These are phyloP conservation scores for Piaya cayana DNA, from an alignment of 2,113 vertebrate species.

Conservation along the genomic window DNA sequence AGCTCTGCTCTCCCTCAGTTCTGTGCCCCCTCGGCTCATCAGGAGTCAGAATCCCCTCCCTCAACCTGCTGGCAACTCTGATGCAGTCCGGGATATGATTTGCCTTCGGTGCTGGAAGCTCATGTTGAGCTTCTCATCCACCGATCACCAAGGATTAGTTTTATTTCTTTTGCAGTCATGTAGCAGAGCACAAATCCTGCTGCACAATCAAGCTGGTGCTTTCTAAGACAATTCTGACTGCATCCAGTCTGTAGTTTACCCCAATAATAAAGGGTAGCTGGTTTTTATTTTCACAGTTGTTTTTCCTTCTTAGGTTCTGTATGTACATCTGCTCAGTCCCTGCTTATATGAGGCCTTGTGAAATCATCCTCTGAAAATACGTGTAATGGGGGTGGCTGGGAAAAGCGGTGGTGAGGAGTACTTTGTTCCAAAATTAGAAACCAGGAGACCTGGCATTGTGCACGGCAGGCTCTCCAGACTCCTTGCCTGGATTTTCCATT, in stretches of 20 bases:
- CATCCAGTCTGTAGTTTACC: neutral
- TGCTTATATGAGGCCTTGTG: neutral
- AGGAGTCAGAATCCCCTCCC: too few species aligned
- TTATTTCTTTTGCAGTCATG: neutral
- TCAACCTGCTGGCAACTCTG: too few species aligned
- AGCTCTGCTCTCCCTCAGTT: too few species aligned
- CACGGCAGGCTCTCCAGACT: neutral
- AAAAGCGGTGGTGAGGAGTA: neutral
- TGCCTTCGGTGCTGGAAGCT: too few species aligned
- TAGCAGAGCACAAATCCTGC: neutral
- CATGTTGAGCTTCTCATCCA: too few species aligned
- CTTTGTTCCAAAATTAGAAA: conserved; percentile 56
- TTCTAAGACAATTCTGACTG: neutral
- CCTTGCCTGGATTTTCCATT: conserved; percentile 58
- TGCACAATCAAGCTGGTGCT: neutral
- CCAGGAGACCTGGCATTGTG: conserved; percentile 14
- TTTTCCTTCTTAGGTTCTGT: neutral
- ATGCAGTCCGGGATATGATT: too few species aligned
- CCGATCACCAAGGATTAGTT: neutral
- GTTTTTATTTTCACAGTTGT: neutral
- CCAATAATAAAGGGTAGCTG: neutral
- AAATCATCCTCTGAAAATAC: conserved; percentile 35
- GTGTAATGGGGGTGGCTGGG: neutral
- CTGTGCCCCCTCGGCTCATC: too few species aligned
- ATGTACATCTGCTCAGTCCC: neutral